Percentiles rank a stretch among this genome's conserved stretches.
These are phyloP conservation scores for Muscicapa adusta DNA, from an alignment of 2,113 vertebrate genomes.

Conservation along the genomic window DNA sequence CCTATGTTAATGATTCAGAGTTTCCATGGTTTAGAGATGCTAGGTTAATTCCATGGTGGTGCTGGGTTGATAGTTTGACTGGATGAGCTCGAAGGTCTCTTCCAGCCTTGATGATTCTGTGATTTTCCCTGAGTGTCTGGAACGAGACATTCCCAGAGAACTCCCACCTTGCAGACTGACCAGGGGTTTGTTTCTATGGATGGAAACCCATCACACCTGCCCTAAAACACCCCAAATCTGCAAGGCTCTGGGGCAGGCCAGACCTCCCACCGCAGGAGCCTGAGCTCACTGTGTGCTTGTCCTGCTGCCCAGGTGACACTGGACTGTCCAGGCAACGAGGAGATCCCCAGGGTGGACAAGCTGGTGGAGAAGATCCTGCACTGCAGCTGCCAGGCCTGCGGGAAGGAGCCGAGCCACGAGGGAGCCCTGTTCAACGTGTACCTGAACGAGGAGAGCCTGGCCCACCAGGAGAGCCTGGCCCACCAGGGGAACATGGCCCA, in stretches of 20 bases:
- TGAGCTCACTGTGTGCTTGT: accelerated
- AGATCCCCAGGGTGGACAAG: constrained; percentile 89
- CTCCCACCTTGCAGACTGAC: background rate
- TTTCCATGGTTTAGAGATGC: background rate
- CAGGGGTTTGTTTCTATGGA: accelerated
- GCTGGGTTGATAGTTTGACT: background rate
- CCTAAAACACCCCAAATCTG: background rate
- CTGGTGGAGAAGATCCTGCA: constrained; percentile 94
- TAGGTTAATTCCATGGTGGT: no score
- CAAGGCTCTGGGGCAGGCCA: background rate
- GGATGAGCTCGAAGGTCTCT: background rate
- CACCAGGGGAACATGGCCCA: constrained; percentile 73
- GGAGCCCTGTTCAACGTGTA: constrained; percentile 88
- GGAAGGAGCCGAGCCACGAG: constrained; percentile 87
- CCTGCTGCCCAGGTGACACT: constrained; percentile 81
- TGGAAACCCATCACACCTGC: background rate
- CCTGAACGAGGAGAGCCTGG: constrained; percentile 78
- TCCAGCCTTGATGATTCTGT: background rate
- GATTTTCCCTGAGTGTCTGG: background rate
- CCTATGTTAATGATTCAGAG: background rate
- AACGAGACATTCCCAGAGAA: accelerated
- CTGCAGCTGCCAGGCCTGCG: constrained; percentile 96
- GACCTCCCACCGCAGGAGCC: accelerated
- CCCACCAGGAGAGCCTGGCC: constrained; percentile 63
- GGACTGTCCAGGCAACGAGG: constrained; percentile 87